Evolutionary conservation across 2,888 invertebrate species (phyloP).

Genomic region (Synanthedon tipuliformis): DNA sequence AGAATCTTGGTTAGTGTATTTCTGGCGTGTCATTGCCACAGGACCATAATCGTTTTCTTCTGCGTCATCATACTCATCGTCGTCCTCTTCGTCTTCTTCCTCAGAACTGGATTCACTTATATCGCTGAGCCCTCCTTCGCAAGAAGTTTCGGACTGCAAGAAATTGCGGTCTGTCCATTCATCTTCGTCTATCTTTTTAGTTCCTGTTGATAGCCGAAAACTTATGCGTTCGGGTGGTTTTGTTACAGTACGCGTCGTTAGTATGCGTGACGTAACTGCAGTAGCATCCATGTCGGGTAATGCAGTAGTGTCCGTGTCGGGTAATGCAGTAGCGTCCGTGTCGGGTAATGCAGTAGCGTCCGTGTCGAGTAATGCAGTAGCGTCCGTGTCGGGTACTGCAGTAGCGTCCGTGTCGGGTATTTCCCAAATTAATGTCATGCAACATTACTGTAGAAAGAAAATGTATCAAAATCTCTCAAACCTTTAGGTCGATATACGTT

Average conservation of each 20-base stretch:
- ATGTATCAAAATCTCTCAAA: too few relatives aligned
- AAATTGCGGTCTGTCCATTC: slow-evolving; percentile 96
- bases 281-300: too few relatives aligned
- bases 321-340: too few relatives aligned
- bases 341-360: too few relatives aligned
- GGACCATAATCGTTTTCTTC: slow-evolving; percentile 26
- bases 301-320: too few relatives aligned
- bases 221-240: slow-evolving; percentile 52
- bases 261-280: slow-evolving; percentile 15
- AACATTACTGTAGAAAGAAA: too few relatives aligned
- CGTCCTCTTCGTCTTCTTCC: slow-evolving; percentile 18
- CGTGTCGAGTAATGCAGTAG: too few relatives aligned
- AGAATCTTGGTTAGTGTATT: slow-evolving; percentile 27
- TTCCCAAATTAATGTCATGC: too few relatives aligned
- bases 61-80: slow-evolving; percentile 42
- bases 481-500: too few relatives aligned
- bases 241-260: slow-evolving; percentile 7
- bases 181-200: slow-evolving; percentile 88
- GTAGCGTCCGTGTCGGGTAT: too few relatives aligned
- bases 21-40: slow-evolving; percentile 9
- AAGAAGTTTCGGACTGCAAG: slow-evolving; percentile 78
- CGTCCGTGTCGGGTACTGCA: too few relatives aligned
- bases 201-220: slow-evolving; percentile 34
- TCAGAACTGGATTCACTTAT: too few relatives aligned
- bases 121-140: slow-evolving; percentile 38